Conservation (phyloP, 2,888 invertebrate genomes). For the Xylocampa areola region DNA sequence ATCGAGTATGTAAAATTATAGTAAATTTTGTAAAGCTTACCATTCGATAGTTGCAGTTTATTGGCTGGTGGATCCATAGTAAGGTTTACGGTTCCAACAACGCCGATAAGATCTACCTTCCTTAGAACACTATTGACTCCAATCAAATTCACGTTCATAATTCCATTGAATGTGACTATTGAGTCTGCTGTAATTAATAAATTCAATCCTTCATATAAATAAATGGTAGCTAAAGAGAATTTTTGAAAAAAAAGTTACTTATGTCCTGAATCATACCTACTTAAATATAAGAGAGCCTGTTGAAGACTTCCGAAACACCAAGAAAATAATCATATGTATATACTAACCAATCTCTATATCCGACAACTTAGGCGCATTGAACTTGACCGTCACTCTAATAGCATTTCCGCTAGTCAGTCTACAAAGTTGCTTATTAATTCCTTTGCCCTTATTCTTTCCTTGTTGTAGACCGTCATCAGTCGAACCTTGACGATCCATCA, state of each 20-base stretch:
- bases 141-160: conserved; percentile 76
- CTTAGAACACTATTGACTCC: conserved; percentile 73
- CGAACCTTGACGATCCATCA: conserved; percentile 71
- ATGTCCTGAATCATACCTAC: too few species aligned
- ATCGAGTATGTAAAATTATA: too few species aligned
- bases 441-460: conserved; percentile 69
- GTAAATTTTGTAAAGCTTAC: conserved; percentile 59
- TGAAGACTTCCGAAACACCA: too few species aligned
- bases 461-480: conserved; percentile 64
- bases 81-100: conserved; percentile 75
- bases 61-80: conserved; percentile 62
- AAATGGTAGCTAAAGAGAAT: too few species aligned
- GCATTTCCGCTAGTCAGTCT: conserved; percentile 79
- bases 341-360: conserved; percentile 73
- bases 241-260: too few species aligned
- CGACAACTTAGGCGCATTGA: conserved; percentile 75
- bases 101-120: conserved; percentile 73
- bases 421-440: conserved; percentile 77
- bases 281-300: too few species aligned
- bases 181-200: conserved; percentile 70
- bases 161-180: conserved; percentile 69
- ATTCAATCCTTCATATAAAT: too few species aligned
- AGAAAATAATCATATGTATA: conserved; percentile 3
- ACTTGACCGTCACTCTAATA: conserved; percentile 76
- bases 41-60: conserved; percentile 71